A percentile compares a stretch with the other conserved stretches of the same genome.
phyloP scores from a whole-genome alignment of 1,140 invertebrate genomes.

The Planococcus citri region DNA sequence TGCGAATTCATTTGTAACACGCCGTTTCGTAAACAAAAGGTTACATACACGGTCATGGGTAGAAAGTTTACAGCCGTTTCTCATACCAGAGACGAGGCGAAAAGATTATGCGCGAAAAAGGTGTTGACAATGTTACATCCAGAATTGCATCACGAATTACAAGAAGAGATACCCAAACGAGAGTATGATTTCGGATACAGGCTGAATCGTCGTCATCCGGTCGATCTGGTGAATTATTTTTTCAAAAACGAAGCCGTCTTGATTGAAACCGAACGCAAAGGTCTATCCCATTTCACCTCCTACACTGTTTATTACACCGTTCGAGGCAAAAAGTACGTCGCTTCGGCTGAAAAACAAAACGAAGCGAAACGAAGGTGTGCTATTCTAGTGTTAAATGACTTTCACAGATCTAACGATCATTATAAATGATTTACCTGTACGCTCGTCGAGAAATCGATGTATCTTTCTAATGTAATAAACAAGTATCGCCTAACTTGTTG shows the following conservation, averaged over 20 bases:
- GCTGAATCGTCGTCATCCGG: not conserved
- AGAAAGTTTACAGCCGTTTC: slow-evolving; percentile 2
- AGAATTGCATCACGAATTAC: not conserved
- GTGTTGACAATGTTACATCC: not conserved
- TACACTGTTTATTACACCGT: not conserved
- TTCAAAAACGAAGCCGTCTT: slow-evolving; percentile 11
- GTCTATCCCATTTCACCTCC: slow-evolving; percentile 8
- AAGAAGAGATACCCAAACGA: not conserved
- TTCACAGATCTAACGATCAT: not conserved
- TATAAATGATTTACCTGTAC: not conserved
- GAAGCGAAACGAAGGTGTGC: slow-evolving; percentile 16
- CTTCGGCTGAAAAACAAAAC: not conserved
- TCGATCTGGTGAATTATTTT: slow-evolving; percentile 14
- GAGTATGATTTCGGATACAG: slow-evolving; percentile 5
- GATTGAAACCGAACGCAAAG: not conserved
- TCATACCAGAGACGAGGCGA: slow-evolving; percentile 5
- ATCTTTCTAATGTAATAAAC: no score
- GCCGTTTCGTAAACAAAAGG: slow-evolving; percentile 11
- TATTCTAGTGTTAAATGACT: slow-evolving; percentile 14
- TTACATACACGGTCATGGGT: not conserved
- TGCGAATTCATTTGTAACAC: not conserved
- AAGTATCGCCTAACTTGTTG: no score
- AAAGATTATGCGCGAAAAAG: slow-evolving; percentile 2
- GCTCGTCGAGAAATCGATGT: not conserved
- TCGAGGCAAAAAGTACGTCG: not conserved